Evolutionary conservation across 1,140 invertebrate species (phyloP).

Genomic region (Caerostris extrusa): DNA sequence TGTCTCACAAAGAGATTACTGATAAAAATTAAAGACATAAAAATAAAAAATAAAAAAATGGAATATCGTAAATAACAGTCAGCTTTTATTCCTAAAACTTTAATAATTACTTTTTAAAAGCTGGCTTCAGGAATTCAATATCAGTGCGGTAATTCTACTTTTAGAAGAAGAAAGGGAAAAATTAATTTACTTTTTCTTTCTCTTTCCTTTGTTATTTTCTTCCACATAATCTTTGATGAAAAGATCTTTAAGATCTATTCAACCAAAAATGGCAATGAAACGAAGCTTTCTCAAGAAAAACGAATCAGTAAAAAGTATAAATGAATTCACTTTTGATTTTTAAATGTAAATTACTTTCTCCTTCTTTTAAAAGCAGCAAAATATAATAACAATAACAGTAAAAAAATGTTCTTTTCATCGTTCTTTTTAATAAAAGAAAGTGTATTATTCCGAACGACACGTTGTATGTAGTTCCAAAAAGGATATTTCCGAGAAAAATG

Average conservation of each 20-base stretch:
- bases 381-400: too few relatives aligned
- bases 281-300: too few relatives aligned
- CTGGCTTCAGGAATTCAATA: neutral
- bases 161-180: neutral
- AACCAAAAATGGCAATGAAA: neutral
- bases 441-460: too few relatives aligned
- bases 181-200: conserved; percentile 10
- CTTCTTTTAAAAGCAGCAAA: too few relatives aligned
- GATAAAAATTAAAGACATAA: neutral
- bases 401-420: too few relatives aligned
- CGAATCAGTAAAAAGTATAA: too few relatives aligned
- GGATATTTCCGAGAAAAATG: too few relatives aligned
- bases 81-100: neutral
- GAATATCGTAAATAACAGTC: neutral
- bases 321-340: too few relatives aligned
- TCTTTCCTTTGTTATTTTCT: neutral
- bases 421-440: too few relatives aligned
- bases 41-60: neutral
- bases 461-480: too few relatives aligned
- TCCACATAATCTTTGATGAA: neutral
- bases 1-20: neutral
- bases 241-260: conserved; percentile 19
- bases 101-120: conserved; percentile 6
- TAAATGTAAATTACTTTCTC: too few relatives aligned
- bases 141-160: neutral